Conservation (phyloP, 2,797 vertebrate species). For the Coendou prehensilis region DNA sequence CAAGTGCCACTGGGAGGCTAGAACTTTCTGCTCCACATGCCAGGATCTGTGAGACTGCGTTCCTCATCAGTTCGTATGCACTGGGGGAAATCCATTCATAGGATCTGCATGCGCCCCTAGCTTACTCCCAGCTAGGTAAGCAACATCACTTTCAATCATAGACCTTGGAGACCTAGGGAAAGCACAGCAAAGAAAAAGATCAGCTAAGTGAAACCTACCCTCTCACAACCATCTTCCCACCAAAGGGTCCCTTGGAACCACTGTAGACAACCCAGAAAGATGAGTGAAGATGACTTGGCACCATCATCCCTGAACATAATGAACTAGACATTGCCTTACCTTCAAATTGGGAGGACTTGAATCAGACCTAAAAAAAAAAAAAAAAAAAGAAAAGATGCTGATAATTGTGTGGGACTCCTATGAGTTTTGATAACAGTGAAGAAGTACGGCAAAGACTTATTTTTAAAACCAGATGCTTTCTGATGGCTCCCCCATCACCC, state of each 20-base stretch:
- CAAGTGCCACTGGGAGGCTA: not conserved
- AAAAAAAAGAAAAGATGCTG: not conserved
- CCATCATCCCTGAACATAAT: not conserved
- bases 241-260: not conserved
- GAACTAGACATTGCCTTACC: not conserved
- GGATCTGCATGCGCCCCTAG: not conserved
- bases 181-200: not conserved
- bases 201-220: not conserved
- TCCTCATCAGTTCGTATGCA: not conserved
- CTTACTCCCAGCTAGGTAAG: not conserved
- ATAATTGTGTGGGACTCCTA: not conserved
- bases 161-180: not conserved
- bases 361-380: not conserved
- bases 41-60: not conserved
- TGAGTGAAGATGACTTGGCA: not conserved
- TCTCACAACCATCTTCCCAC: not conserved
- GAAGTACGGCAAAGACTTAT: conserved; percentile 1
- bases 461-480: conserved; percentile 46
- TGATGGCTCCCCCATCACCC: not conserved
- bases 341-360: not conserved
- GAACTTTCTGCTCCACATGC: not conserved
- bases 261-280: not conserved
- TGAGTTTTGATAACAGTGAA: not conserved
- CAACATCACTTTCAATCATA: not conserved
- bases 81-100: not conserved